Evolutionary conservation across 1,140 invertebrate genomes (phyloP).

Genomic region (Heliconius hermathena): DNA sequence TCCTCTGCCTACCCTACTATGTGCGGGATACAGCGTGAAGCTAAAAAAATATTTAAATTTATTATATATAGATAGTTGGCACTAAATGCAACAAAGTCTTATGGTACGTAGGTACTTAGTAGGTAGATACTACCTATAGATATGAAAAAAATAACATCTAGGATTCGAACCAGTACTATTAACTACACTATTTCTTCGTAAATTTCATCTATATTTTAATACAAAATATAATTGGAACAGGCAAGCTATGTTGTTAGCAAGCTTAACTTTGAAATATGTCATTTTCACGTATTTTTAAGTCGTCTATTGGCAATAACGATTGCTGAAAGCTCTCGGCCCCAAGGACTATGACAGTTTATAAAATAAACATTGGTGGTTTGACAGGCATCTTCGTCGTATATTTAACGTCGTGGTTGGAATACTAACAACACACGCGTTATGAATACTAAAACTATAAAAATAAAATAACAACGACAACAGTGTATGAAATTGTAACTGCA

Average conservation of each 20-base stretch:
- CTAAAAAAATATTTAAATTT: no score
- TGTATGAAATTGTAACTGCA: no score
- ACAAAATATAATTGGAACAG: background rate
- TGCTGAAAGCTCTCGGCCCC: background rate
- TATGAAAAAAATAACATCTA: no score
- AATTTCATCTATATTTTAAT: background rate
- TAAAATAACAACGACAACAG: background rate
- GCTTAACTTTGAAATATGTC: conserved; percentile 6
- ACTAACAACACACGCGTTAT: background rate
- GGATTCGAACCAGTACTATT: no score
- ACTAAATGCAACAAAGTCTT: no score
- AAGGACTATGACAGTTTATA: background rate
- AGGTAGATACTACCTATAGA: no score
- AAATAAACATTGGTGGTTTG: conserved; percentile 4
- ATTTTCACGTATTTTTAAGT: conserved; percentile 6
- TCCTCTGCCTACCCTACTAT: no score
- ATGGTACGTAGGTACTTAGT: no score
- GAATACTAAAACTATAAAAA: background rate
- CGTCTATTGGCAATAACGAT: background rate
- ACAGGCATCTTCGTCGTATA: background rate
- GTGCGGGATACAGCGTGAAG: no score
- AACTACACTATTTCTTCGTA: background rate
- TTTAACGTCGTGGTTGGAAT: background rate
- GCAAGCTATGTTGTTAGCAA: background rate
- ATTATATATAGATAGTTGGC: no score